These are phyloP conservation scores for Latrodectus elegans DNA, from an alignment of 2,888 invertebrate species.

Conservation along the genomic window DNA sequence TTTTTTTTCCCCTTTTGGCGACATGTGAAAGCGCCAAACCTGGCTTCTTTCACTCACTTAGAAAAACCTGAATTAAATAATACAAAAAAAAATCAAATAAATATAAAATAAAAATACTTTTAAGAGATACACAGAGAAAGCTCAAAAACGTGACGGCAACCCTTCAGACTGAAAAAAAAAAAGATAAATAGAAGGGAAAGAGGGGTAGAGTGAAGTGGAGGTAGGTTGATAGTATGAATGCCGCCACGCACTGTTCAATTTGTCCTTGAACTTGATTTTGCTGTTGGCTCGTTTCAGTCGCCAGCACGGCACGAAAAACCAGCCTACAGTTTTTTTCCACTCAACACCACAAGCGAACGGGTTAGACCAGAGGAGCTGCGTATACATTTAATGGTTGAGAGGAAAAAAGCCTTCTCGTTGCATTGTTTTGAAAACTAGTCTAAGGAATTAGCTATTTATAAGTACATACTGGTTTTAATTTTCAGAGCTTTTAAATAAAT, in stretches of 20 bases:
- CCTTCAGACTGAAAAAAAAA: conserved; percentile 42
- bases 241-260: conserved; percentile 63
- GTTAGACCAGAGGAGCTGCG: background rate
- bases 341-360: background rate
- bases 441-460: background rate
- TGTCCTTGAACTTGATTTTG: conserved; percentile 69
- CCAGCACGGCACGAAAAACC: conserved; percentile 9
- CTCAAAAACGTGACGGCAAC: conserved; percentile 36
- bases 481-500: no score
- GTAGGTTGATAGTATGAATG: conserved; percentile 45
- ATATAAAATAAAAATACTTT: background rate
- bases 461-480: no score
- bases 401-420: background rate
- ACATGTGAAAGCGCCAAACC: conserved; percentile 22
- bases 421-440: background rate
- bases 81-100: background rate
- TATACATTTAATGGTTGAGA: background rate
- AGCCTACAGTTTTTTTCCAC: background rate
- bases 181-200: conserved; percentile 10
- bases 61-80: conserved; percentile 54
- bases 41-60: conserved; percentile 6
- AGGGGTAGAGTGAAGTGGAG: background rate
- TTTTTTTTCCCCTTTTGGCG: conserved; percentile 1
- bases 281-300: conserved; percentile 48
- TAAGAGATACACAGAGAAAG: conserved; percentile 22